Percentiles rank a stretch among this genome's conserved stretches.
Conservation (phyloP, 2,113 vertebrate genomes). For the Gobio gobio region DNA sequence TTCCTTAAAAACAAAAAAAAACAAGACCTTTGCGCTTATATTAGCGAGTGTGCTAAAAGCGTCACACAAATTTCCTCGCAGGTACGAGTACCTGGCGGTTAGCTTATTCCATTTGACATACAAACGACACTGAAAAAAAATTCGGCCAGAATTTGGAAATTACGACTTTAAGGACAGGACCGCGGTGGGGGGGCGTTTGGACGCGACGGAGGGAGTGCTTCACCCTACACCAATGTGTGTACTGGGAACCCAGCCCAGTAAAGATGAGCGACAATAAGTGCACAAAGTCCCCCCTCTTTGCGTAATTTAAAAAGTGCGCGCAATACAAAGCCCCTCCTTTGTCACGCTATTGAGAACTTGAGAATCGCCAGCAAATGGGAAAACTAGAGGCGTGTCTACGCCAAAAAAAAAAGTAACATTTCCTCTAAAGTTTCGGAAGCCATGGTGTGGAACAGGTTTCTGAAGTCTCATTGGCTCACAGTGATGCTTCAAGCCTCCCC, state of each 20-base stretch:
- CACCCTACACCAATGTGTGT: slow-evolving; percentile 56
- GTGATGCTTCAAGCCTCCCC: slow-evolving; percentile 61
- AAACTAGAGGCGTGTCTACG: slow-evolving; percentile 10
- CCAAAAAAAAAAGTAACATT: slow-evolving; percentile 45
- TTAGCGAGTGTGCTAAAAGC: slow-evolving; percentile 12
- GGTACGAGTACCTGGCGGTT: slow-evolving; percentile 56
- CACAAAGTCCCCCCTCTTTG: slow-evolving; percentile 42
- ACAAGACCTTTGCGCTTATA: not conserved
- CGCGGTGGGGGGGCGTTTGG: slow-evolving; percentile 26
- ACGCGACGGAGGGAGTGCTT: slow-evolving; percentile 35
- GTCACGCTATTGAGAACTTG: slow-evolving; percentile 44
- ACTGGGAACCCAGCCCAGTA: slow-evolving; percentile 78
- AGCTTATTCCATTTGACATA: slow-evolving; percentile 66
- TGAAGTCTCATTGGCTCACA: slow-evolving; percentile 68
- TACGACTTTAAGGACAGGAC: slow-evolving; percentile 35
- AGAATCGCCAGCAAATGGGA: slow-evolving; percentile 41
- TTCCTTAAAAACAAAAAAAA: not conserved
- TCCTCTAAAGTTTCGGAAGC: slow-evolving; percentile 57
- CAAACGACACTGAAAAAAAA: slow-evolving; percentile 56
- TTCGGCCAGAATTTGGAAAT: slow-evolving; percentile 51
- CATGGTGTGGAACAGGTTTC: slow-evolving; percentile 49
- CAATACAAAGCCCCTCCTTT: slow-evolving; percentile 18
- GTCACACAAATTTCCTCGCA: slow-evolving; percentile 19
- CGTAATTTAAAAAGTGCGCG: slow-evolving; percentile 59
- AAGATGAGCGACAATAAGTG: slow-evolving; percentile 43